Evolutionary conservation across 64 coral and sea anemone genomes (phyloP).

Genomic region (Pocillopora verrucosa): DNA sequence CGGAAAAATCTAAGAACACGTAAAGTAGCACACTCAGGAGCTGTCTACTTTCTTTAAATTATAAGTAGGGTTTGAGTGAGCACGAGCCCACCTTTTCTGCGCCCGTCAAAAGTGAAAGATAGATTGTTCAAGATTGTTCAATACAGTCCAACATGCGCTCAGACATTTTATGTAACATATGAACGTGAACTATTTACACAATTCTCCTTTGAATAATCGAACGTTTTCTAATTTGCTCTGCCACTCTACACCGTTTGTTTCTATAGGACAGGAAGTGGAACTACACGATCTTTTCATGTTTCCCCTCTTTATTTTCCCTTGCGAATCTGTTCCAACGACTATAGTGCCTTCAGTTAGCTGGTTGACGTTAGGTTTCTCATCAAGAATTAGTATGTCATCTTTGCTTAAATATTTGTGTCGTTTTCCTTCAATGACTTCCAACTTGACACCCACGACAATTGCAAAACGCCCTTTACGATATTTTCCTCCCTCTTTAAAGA

Average conservation of each 20-base stretch:
- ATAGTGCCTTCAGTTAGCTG: neutral
- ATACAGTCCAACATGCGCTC: too few species aligned
- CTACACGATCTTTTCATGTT: neutral
- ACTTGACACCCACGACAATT: neutral
- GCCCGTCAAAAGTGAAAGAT: too few species aligned
- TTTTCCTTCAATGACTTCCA: neutral
- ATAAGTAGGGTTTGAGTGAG: too few species aligned
- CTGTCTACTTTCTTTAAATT: too few species aligned
- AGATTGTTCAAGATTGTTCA: too few species aligned
- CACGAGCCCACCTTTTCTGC: too few species aligned
- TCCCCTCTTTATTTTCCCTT: neutral
- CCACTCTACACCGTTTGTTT: neutral
- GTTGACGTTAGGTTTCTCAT: neutral
- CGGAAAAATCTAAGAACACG: too few species aligned
- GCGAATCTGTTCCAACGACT: neutral
- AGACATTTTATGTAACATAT: too few species aligned
- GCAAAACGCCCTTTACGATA: neutral
- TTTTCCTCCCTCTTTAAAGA: neutral
- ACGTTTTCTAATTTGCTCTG: neutral
- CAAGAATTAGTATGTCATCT: neutral
- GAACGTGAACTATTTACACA: neutral
- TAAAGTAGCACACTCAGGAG: too few species aligned
- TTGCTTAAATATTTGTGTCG: neutral
- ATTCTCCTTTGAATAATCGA: neutral
- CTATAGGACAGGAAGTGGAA: neutral